Base-by-base conservation (phyloP, 2,113 vertebrate genomes). In the Columbina picui region DNA sequence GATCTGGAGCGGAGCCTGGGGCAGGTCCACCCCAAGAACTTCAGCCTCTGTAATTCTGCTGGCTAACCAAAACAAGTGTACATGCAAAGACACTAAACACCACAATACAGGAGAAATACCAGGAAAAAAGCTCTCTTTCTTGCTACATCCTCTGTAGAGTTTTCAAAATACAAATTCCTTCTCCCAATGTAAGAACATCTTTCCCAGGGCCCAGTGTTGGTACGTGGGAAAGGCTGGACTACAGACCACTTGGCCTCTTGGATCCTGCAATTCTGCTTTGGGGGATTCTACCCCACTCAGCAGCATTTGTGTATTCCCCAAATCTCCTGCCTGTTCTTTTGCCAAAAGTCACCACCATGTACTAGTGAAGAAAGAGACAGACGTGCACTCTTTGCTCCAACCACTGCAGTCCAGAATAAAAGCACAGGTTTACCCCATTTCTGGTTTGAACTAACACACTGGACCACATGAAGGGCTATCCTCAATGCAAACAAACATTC, bases 61-160 rank as follows among this genome's bases (percentile, higher is more conserved):
- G 50, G 21, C 22, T 59, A 34, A 64, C 25, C 0, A 0, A 45
- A 13, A 30, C 0, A 2, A 41, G 14, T 7, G 14, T 38, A 47
- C 22, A 32, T 43, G 30, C 25, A 45, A 25, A 57, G 49, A 80
- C n/a, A 34, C 4, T 41, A 61, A 56, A 61, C 22, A 68, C 26
- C 39, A 43, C 12, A 38, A 55, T 25, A 43, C 10, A 23, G 32
- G 36, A 45, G 56, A 57, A 64, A 69, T 15, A 43, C 4, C 22
- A n/a, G 14, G 9, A 18, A 52, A 68, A 26, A 22, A 12, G 2
- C 27, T 52, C 1, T 25, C 68, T 77, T 25, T 36, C 26, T 84
- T 53, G 18, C 50, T 39, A 26, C 14, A 41, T 69, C 23, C 49
- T 38, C 5, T 6, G 2, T 39, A 34, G 41, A 26, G 47, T 49